These are phyloP conservation scores for Oscheius myriophilus DNA, from an alignment of 2,888 invertebrate species.

Conservation along the genomic window DNA sequence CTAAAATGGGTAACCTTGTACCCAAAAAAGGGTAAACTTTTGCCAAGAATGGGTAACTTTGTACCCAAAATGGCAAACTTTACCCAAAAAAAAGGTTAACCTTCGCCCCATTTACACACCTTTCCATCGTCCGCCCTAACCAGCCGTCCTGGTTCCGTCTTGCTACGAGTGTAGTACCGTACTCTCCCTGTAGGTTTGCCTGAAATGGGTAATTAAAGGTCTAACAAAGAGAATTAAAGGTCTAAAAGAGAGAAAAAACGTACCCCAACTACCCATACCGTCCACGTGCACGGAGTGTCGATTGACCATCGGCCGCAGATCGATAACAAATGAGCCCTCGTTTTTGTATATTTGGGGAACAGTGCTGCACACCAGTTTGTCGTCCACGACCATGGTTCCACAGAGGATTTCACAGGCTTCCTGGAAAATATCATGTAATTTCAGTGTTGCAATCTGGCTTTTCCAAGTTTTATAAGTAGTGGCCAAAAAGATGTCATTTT, in stretches of 20 bases:
- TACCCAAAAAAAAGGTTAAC: too few relatives aligned
- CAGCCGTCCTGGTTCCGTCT: slow-evolving; percentile 28
- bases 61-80: not conserved
- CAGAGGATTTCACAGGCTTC: slow-evolving; percentile 51
- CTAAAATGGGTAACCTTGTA: too few relatives aligned
- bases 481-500: too few relatives aligned
- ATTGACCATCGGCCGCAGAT: slow-evolving; percentile 12
- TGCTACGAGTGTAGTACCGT: slow-evolving; percentile 32
- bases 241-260: not conserved
- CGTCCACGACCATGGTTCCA: slow-evolving; percentile 33
- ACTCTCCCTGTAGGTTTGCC: slow-evolving; percentile 43
- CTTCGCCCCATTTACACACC: too few relatives aligned
- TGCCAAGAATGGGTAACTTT: not conserved
- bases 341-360: slow-evolving; percentile 40
- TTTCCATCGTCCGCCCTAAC: slow-evolving; percentile 43
- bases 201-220: slow-evolving; percentile 10
- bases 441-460: too few relatives aligned
- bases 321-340: slow-evolving; percentile 49
- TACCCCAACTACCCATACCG: slow-evolving; percentile 48
- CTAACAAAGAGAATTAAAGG: not conserved
- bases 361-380: slow-evolving; percentile 40
- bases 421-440: slow-evolving; percentile 13
- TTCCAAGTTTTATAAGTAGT: too few relatives aligned
- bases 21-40: too few relatives aligned
- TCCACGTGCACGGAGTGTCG: slow-evolving; percentile 26